Base-by-base conservation (phyloP, 2,113 vertebrate genomes). In the Sander lucioperca region DNA sequence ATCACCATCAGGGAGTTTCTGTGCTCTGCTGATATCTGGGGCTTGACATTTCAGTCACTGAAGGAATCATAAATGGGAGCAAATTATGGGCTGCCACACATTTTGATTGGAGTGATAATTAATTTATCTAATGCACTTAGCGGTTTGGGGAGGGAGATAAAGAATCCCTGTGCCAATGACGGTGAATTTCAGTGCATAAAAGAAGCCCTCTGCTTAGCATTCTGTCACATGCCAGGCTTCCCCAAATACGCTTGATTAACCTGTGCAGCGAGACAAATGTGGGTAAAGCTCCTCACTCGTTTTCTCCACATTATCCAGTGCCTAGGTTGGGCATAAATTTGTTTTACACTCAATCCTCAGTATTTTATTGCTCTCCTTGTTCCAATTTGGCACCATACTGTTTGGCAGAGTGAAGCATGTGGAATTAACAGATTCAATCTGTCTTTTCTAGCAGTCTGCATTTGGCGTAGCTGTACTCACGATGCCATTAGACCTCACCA, bases 361-460 rank as follows among this genome's bases (percentile, higher is more conserved):
- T 71, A 51, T 79, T 61, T 79, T 82, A 70, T 80, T 1, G 15
- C 79, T 47, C 53, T 30, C 45, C 45, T 64, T 43, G 25, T 64
- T 81, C 58, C 72, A 77, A 14, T 27, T 82, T 74, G 69, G 76
- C 51, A 74, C 18, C 19, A 3, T 9, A 2, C 10, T 33, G 16
- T 77, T 78, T 88, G 78, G 65, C 84, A 76, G 25, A 80, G 71
- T 67, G 27, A 27, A 81, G n/a, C 48, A 48, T 64, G 75, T 78
- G 61, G 74, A 89, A 77, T 82, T 73, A 68, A 80, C 51, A 74
- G 61, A 79, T 89, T 86, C 73, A 65, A 76, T 45, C 56, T 36
- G 61, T 69, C 21, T 73, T 71, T 72, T 74, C 43, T 36, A 80
- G 73, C 74, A 19, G 51, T 53, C 21, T 50, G 51, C 48, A 57